Evolutionary conservation across 2,888 invertebrate species (phyloP).

Genomic region (Meghimatium bilineatum): DNA sequence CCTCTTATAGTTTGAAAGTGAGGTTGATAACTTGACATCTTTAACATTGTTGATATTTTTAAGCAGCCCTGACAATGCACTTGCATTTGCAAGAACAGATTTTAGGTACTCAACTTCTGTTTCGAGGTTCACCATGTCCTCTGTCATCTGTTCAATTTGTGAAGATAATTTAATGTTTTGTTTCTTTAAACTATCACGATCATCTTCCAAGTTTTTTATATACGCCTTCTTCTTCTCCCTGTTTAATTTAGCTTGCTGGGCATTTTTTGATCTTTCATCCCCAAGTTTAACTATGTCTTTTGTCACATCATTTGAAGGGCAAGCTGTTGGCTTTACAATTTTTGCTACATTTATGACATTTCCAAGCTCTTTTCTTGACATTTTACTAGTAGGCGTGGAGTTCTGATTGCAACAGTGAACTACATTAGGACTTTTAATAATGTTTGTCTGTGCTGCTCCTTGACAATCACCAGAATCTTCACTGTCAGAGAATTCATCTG

Average conservation of each 20-base stretch:
- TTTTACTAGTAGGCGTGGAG: no score
- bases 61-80: constrained; percentile 67
- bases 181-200: constrained; percentile 57
- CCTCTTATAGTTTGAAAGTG: constrained; percentile 60
- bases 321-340: constrained; percentile 58
- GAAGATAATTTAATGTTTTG: constrained; percentile 61
- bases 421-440: no score
- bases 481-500: constrained; percentile 36
- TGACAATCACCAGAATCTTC: constrained; percentile 18
- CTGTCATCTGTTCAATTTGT: constrained; percentile 52
- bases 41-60: constrained; percentile 68
- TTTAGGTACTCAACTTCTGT: constrained; percentile 71
- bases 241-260: constrained; percentile 69
- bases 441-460: neutral
- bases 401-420: no score
- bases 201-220: constrained; percentile 66
- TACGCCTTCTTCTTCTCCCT: constrained; percentile 73
- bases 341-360: constrained; percentile 47
- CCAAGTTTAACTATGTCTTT: constrained; percentile 59
- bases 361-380: neutral
- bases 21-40: constrained; percentile 63
- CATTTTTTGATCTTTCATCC: constrained; percentile 70
- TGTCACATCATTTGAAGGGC: constrained; percentile 46
- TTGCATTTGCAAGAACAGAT: constrained; percentile 73
- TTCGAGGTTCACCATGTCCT: constrained; percentile 57